Conservation (phyloP, 2,113 vertebrate genomes). For the Ibidorhyncha struthersii region DNA sequence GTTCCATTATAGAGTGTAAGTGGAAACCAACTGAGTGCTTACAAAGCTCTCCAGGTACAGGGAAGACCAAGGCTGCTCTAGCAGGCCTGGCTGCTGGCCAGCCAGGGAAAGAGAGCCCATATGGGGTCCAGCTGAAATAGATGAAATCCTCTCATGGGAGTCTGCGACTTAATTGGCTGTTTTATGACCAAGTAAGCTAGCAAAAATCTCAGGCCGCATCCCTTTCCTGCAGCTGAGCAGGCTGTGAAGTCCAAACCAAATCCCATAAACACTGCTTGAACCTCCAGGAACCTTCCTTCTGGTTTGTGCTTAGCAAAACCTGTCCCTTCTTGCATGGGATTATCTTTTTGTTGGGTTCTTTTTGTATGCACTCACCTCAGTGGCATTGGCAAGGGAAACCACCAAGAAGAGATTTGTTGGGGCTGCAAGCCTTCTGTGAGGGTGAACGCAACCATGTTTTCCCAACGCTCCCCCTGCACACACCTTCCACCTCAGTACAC, state of each 20-base stretch:
- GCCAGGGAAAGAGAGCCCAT: not conserved
- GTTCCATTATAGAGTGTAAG: not conserved
- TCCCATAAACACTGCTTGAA: not conserved
- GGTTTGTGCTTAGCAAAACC: not conserved
- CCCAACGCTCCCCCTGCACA: not conserved
- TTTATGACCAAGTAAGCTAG: not conserved
- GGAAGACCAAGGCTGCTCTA: not conserved
- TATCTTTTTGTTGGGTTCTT: not conserved
- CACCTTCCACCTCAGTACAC: not conserved
- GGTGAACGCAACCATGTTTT: not conserved
- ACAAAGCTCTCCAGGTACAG: not conserved
- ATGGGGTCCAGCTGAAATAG: not conserved
- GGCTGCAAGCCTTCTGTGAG: not conserved
- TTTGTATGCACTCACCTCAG: not conserved
- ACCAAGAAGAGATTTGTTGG: not conserved
- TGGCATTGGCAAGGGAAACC: not conserved
- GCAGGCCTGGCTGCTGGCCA: conserved; percentile 31
- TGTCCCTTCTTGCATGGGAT: not conserved
- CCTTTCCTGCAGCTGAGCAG: not conserved
- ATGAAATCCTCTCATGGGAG: not conserved
- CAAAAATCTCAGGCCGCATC: not conserved
- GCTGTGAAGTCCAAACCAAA: not conserved
- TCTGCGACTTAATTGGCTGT: conserved; percentile 10
- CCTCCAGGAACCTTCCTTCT: not conserved
- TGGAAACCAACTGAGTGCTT: not conserved